These are phyloP conservation scores for Lasioglossum calceatum DNA, from an alignment of 2,888 invertebrate genomes.

Conservation along the genomic window DNA sequence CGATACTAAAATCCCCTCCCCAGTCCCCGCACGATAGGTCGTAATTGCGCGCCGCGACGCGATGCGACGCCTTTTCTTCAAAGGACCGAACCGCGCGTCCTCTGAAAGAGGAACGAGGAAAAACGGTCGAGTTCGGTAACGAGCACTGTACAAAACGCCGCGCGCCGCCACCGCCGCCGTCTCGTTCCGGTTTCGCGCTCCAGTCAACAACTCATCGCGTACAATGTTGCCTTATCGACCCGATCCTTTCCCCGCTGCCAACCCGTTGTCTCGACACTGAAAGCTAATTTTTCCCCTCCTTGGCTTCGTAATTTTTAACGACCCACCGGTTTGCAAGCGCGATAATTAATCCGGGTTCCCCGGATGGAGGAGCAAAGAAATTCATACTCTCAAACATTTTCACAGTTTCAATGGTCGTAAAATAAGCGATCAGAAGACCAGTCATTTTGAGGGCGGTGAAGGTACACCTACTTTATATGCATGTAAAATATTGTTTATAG, in stretches of 20 bases:
- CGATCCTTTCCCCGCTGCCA: not conserved
- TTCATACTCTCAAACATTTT: not conserved
- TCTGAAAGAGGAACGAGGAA: not conserved
- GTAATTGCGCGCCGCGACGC: slow-evolving; percentile 53
- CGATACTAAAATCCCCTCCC: slow-evolving; percentile 57
- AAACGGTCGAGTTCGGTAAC: slow-evolving; percentile 27
- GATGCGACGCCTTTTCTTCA: not conserved
- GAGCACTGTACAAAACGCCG: slow-evolving; percentile 41
- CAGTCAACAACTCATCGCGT: slow-evolving; percentile 28
- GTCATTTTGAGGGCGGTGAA: too few relatives aligned
- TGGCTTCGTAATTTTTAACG: slow-evolving; percentile 9
- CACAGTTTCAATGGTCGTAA: not conserved
- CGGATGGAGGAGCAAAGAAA: not conserved
- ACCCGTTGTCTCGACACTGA: not conserved
- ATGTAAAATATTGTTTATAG: too few relatives aligned
- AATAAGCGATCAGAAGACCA: not conserved
- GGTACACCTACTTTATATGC: too few relatives aligned
- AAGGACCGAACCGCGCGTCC: not conserved
- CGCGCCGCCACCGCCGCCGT: not conserved
- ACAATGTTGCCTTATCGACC: slow-evolving; percentile 53
- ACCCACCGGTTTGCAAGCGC: not conserved
- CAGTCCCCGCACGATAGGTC: slow-evolving; percentile 14
- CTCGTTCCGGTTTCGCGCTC: slow-evolving; percentile 32
- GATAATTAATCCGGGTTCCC: not conserved
- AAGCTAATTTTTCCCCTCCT: slow-evolving; percentile 43